Evolutionary conservation across 2,888 invertebrate species (phyloP).

Genomic region (Philereme vetulata): DNA sequence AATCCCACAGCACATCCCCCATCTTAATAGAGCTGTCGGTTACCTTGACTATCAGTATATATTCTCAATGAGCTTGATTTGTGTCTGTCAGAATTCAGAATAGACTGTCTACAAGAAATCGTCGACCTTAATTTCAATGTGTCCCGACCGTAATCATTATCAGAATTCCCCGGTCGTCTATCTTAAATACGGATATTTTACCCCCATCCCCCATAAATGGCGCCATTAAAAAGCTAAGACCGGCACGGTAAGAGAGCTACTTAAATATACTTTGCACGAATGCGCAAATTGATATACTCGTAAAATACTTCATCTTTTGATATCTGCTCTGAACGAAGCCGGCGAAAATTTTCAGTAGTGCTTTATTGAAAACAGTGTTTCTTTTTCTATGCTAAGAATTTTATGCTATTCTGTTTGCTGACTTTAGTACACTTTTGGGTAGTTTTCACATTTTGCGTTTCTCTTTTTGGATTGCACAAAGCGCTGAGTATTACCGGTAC

Average conservation of each 20-base stretch:
- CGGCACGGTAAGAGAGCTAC: slow-evolving; percentile 59
- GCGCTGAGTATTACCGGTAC: no score
- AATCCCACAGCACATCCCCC: no score
- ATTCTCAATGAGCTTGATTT: no score
- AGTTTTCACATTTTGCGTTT: no score
- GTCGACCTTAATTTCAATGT: slow-evolving; percentile 45
- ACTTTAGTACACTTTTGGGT: no score
- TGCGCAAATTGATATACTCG: slow-evolving; percentile 80
- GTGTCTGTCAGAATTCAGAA: no score
- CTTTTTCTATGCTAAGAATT: no score
- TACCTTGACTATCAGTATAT: no score
- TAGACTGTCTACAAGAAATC: neutral
- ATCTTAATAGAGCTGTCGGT: no score
- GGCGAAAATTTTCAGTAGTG: slow-evolving; percentile 32
- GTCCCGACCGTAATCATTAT: slow-evolving; percentile 56
- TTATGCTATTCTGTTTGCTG: no score
- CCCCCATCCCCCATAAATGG: slow-evolving; percentile 68
- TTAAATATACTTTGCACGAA: slow-evolving; percentile 79
- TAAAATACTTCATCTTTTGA: slow-evolving; percentile 74
- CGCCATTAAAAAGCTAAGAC: slow-evolving; percentile 74
- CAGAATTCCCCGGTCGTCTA: slow-evolving; percentile 61
- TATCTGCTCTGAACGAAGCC: slow-evolving; percentile 50
- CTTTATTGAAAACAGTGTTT: slow-evolving; percentile 22
- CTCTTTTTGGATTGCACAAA: no score
- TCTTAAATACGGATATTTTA: slow-evolving; percentile 66